Conservation (phyloP, 2,888 invertebrate genomes). For the Phorcus lineatus region DNA sequence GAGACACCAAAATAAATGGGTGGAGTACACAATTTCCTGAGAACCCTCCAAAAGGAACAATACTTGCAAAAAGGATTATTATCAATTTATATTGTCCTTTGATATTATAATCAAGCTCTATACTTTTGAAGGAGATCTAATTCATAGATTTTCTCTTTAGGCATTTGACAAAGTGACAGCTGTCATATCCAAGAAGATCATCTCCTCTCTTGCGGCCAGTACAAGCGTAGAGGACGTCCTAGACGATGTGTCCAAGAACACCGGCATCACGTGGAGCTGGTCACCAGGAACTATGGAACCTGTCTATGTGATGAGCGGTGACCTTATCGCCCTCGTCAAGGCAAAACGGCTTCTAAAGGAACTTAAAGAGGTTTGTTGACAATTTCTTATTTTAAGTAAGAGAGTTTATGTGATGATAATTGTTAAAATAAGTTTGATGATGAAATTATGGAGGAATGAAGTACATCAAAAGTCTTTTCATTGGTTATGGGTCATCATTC, state of each 20-base stretch:
- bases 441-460: too few species aligned
- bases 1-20: too few species aligned
- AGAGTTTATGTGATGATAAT: too few species aligned
- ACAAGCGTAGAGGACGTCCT: slow-evolving; percentile 43
- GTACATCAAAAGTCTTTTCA: too few species aligned
- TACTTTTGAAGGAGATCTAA: background rate
- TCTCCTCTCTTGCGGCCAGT: slow-evolving; percentile 12
- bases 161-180: slow-evolving; percentile 52
- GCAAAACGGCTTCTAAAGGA: slow-evolving; percentile 1
- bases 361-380: background rate
- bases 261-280: slow-evolving; percentile 42
- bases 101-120: too few species aligned
- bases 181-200: slow-evolving; percentile 36
- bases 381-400: too few species aligned
- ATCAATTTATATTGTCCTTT: too few species aligned
- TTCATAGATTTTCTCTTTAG: slow-evolving; percentile 27
- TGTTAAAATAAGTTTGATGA: too few species aligned
- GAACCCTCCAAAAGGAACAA: too few species aligned
- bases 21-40: too few species aligned
- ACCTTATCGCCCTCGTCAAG: slow-evolving; percentile 9
- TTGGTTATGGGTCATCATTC: too few species aligned
- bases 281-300: slow-evolving; percentile 32
- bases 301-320: slow-evolving; percentile 24
- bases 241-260: slow-evolving; percentile 40
- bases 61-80: too few species aligned